These are phyloP conservation scores for Echinarachnius parma DNA, from an alignment of 53 echinoderm and acorn worm species.

Conservation along the genomic window DNA sequence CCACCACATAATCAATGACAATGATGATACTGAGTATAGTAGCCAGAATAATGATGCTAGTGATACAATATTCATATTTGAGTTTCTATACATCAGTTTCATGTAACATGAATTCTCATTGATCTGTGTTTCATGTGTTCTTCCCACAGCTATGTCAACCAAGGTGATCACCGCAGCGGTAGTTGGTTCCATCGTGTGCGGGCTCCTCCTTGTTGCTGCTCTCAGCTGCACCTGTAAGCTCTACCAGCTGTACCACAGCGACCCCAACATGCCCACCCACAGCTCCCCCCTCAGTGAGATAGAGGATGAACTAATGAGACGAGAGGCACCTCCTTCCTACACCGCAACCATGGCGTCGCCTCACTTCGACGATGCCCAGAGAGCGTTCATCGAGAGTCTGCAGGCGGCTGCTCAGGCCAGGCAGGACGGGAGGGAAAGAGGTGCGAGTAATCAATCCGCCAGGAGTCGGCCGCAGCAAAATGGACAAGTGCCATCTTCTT, in stretches of 20 bases:
- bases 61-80: too few species aligned
- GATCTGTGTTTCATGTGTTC: neutral
- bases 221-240: slow-evolving; percentile 98
- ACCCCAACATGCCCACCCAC: slow-evolving; percentile 68
- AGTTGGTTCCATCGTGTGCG: slow-evolving; percentile 92
- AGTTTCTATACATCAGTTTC: neutral
- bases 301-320: slow-evolving; percentile 67
- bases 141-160: slow-evolving; percentile 58
- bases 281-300: slow-evolving; percentile 69
- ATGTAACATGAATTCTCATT: neutral
- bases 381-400: slow-evolving; percentile 87
- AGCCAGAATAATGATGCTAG: too few species aligned
- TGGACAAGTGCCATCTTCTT: too few species aligned
- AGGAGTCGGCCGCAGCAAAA: slow-evolving; percentile 31
- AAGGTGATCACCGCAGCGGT: slow-evolving; percentile 93
- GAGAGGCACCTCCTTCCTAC: slow-evolving; percentile 97
- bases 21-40: too few species aligned
- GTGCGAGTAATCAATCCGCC: slow-evolving; percentile 49
- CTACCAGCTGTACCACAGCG: slow-evolving; percentile 76
- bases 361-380: slow-evolving; percentile 83
- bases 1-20: too few species aligned
- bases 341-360: slow-evolving; percentile 95
- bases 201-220: slow-evolving; percentile 86
- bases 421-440: neutral
- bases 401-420: slow-evolving; percentile 65